A percentile compares a stretch with the other conserved stretches of the same genome.
These are phyloP conservation scores for Hydropotes inermis DNA, from an alignment of 2,113 vertebrate species.

Conservation along the genomic window DNA sequence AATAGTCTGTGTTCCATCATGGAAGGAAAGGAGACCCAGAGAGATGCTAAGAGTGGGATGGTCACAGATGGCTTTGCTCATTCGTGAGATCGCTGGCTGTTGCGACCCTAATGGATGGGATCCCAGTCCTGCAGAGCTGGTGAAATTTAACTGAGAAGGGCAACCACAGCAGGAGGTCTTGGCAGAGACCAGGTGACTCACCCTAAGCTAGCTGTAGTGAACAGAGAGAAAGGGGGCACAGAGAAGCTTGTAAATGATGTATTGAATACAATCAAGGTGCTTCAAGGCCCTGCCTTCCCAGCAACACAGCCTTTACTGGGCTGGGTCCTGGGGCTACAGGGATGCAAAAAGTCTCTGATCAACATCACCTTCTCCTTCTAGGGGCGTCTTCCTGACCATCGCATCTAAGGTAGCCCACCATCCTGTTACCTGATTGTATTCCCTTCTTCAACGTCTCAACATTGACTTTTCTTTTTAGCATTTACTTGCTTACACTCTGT, in stretches of 20 bases:
- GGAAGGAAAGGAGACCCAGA: not conserved
- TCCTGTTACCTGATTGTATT: not conserved
- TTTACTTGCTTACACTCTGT: not conserved
- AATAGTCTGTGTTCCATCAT: not conserved
- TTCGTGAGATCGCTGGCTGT: fast-evolving
- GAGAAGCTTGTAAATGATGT: fast-evolving
- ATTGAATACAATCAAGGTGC: not conserved
- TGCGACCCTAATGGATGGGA: not conserved
- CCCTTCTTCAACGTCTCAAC: not conserved
- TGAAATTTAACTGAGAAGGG: not conserved
- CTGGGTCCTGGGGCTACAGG: not conserved
- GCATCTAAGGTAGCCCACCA: too few species aligned
- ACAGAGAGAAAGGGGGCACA: not conserved
- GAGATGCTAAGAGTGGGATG: not conserved
- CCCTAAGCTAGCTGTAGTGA: fast-evolving
- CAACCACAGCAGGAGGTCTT: fast-evolving
- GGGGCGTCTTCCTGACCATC: not conserved
- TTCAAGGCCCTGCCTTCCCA: fast-evolving
- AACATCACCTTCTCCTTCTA: not conserved
- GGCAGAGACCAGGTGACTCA: not conserved
- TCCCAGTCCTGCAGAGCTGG: fast-evolving
- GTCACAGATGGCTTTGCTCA: not conserved
- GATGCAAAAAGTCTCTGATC: not conserved
- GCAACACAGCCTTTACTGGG: fast-evolving
- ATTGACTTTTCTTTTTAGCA: not conserved